Evolutionary conservation across 2,888 invertebrate species (phyloP).

Genomic region (Drosophila melanosoma): DNA sequence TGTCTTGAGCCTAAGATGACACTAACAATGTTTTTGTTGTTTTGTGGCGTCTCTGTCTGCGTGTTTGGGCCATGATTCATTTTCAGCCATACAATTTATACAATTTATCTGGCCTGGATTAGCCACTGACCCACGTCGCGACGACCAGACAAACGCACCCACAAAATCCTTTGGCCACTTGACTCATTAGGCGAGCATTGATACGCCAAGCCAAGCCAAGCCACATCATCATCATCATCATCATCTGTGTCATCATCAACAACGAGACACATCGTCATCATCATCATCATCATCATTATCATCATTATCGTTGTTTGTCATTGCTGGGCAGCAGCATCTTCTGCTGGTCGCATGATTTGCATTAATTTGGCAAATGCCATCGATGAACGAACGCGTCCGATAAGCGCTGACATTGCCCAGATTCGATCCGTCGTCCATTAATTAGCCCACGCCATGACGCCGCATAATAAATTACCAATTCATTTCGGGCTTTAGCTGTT

Average conservation of each 20-base stretch:
- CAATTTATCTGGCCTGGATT: conserved; percentile 77
- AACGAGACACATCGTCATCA: background rate
- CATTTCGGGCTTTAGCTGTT: conserved; percentile 67
- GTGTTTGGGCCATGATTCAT: conserved; percentile 70
- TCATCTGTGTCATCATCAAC: conserved; percentile 14
- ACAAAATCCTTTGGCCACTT: conserved; percentile 78
- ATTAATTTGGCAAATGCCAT: conserved; percentile 81
- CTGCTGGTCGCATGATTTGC: conserved; percentile 76
- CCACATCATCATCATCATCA: conserved; percentile 7
- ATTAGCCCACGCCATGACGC: conserved; percentile 78
- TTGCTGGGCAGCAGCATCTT: conserved; percentile 52
- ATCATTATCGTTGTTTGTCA: conserved; percentile 29
- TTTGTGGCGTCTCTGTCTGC: conserved; percentile 36
- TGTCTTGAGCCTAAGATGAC: conserved; percentile 62
- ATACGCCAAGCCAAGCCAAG: conserved; percentile 38
- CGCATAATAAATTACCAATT: conserved; percentile 81
- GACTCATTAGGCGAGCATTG: conserved; percentile 80
- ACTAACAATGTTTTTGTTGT: conserved; percentile 63
- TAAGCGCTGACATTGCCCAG: conserved; percentile 76
- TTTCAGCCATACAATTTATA: conserved; percentile 56
- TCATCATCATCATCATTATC: conserved; percentile 20
- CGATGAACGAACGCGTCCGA: conserved; percentile 70
- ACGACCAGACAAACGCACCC: conserved; percentile 60
- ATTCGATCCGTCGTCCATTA: conserved; percentile 70
- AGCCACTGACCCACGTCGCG: conserved; percentile 30